phyloP scores from a whole-genome alignment of 2,888 invertebrate genomes.

The Hanleya hanleyi region DNA sequence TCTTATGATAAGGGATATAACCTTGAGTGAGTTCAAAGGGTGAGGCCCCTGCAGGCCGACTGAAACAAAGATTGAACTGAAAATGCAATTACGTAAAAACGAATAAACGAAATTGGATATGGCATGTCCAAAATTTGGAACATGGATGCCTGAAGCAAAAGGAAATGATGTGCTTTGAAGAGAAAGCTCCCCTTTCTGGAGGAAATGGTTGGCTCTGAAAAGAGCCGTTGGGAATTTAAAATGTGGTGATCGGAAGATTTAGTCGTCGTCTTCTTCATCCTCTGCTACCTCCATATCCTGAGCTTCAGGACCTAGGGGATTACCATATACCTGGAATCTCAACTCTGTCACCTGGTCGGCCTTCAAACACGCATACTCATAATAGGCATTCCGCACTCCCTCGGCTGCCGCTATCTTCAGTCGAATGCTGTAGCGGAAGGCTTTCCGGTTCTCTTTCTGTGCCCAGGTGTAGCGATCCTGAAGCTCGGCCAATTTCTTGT shows the following conservation, averaged over 20 bases:
- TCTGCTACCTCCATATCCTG: neutral
- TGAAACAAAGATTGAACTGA: too few species aligned
- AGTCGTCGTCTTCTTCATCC: neutral
- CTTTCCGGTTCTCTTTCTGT: neutral
- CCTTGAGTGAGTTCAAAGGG: too few species aligned
- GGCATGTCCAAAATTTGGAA: too few species aligned
- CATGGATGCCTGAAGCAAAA: too few species aligned
- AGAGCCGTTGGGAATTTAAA: slow-evolving; percentile 2
- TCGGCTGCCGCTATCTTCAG: neutral
- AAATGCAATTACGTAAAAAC: too few species aligned
- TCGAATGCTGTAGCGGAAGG: slow-evolving; percentile 1
- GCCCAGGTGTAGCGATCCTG: neutral
- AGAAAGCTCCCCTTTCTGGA: neutral
- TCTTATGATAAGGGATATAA: too few species aligned
- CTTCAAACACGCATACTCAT: neutral
- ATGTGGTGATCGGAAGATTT: too few species aligned
- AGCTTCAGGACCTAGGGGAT: neutral
- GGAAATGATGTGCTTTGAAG: neutral
- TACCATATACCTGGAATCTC: neutral
- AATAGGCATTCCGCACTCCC: neutral
- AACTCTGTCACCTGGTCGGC: neutral
- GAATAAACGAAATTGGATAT: too few species aligned
- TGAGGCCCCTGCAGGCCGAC: too few species aligned
- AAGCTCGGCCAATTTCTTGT: neutral
- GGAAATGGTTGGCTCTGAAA: neutral